phyloP scores from a whole-genome alignment of 30 jellyfish, hydroid and myxozoan species.

The Hydractinia symbiolongicarpus region DNA sequence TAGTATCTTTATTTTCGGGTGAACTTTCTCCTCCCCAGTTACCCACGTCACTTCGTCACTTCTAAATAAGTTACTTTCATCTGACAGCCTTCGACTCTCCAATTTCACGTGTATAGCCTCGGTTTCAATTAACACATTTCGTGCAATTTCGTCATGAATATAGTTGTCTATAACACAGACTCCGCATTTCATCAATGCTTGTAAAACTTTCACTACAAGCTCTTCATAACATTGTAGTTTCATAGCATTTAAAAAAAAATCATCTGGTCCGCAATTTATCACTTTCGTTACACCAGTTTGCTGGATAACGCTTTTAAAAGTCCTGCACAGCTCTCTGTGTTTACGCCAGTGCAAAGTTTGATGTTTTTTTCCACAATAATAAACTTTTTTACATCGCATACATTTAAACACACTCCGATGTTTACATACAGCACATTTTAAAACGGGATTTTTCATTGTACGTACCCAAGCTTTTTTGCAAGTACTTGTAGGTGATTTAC shows the following conservation, averaged over 20 bases:
- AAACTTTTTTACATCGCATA: conserved; percentile 15
- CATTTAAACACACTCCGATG: conserved; percentile 22
- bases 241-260: conserved; percentile 18
- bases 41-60: conserved; percentile 17
- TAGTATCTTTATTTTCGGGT: background rate
- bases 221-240: conserved; percentile 13
- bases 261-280: conserved; percentile 17
- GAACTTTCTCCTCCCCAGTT: conserved; percentile 14
- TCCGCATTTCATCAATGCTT: conserved; percentile 22
- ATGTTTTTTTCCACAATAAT: conserved; percentile 17
- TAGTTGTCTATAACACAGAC: conserved; percentile 28
- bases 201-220: background rate
- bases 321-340: conserved; percentile 13
- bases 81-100: background rate
- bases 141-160: conserved; percentile 17
- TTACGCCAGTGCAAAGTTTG: conserved; percentile 19
- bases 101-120: conserved; percentile 6
- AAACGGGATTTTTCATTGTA: too few species aligned
- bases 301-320: background rate
- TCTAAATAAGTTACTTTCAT: background rate
- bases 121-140: conserved; percentile 5
- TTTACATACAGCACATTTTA: conserved; percentile 15
- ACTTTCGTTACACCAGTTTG: background rate
- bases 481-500: too few species aligned
- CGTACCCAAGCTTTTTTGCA: too few species aligned